Base-by-base conservation (phyloP, 2,888 invertebrate genomes). In the Pterobdella sp. region DNA sequence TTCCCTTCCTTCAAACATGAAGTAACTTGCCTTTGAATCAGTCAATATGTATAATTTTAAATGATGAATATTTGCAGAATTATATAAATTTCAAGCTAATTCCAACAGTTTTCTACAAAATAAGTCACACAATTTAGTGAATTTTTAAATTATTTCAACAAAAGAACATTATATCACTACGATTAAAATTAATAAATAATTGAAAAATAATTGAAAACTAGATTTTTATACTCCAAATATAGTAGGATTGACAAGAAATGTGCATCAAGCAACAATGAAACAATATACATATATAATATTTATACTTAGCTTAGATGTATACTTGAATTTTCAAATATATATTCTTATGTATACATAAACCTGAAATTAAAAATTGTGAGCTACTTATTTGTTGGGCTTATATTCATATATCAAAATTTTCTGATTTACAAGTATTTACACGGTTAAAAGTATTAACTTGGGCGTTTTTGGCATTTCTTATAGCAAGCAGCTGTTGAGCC, bases 1-100 rank as follows among this genome's bases (percentile, higher is more conserved):
- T 84, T 91, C 91, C 2, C 92, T 87, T 0, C 93, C 92, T 84
- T 93, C 93, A 83, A 93, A 93, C 87, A 91, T 89, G 80, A 93
- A 93, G 79, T 92, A 88, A 76, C 76, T 81, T 79, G 81, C 75
- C 82, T 82, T 77, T 29, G 68, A 72, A 67, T 22, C 18, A 72
- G 14, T 18, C 14, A 18, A 49, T 49, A 18, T n/a, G n/a, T 14
- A 49, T 14, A 49, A 49, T 49, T 18, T 49, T n/a, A 49, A 49
- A 49, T 49, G 35, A n/a, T 68, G n/a, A 1, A 42, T 32, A 18
- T 32, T n/a, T 14, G 26, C 1, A 36, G 22, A 68, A 3, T 2
- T 35, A 64, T 10, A 14, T 18, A 26, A 64, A 10, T 18, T 26
- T 64, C 64, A 14, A 10, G 14, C 10, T 14, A 64, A 64, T 18